Evolutionary conservation across 2,888 invertebrate species (phyloP), one percentile per base, ranked within the genome.

Genomic region (Phengaris alcon): DNA sequence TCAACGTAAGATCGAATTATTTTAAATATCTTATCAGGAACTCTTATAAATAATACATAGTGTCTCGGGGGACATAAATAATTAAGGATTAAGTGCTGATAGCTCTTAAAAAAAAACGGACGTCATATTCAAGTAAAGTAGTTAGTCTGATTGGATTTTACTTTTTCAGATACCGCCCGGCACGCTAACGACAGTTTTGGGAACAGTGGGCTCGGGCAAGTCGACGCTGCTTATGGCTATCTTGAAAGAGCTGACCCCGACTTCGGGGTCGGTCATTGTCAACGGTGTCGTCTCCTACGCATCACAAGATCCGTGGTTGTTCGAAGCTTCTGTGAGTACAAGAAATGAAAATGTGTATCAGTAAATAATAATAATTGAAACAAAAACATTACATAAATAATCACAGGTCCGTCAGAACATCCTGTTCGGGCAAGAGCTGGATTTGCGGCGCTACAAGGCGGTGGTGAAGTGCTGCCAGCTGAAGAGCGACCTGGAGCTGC

Each of bases 121-220:
- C 12, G 6, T 48, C 52, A 12, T 10, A 52, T 52, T 52, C 2
- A 52, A 52, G 9, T 35, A 3, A 35, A 35, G 35, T 35, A 35
- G 35, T 35, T 35, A 35, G 35, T 35, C 35, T 35, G 35, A 35
- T 35, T 12, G 6, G 10, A 5, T 44, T 64, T 64, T 44, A 10
- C 10, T 22, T 73, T 75, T 44, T 13, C 84, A 92, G 87, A 88
- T 94, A 77, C 88, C 88, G 78, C 88, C 90, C 0, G 90, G 89
- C 73, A 84, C 93, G 5, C 85, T 95, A 0, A 94, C 95, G 0
- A 95, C 95, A 0, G 87, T 97, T 8, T 95, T 97, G 35, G 97
- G 97, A 0, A 94, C 95, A 0, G 97, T 97, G 0, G 97, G 97
- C 0, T 92, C 96, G 0, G 97, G 97, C 13, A 97, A 97, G 86